Conservation (phyloP, 2,888 invertebrate species). For the Piscicola geometra region DNA sequence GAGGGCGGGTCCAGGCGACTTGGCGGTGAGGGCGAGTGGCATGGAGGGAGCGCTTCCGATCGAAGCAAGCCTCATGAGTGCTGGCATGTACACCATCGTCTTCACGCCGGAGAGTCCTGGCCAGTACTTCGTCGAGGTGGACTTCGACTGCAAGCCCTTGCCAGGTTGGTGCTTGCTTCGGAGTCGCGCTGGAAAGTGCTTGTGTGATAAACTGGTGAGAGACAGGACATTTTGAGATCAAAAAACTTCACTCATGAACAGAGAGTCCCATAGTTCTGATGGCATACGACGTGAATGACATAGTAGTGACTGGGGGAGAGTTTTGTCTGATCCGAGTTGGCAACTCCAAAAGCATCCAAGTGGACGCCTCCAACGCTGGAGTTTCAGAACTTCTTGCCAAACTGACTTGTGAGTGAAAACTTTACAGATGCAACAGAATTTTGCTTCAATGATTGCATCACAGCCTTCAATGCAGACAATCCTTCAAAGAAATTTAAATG, state of each 20-base stretch:
- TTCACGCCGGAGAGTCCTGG: constrained; percentile 84
- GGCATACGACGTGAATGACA: constrained; percentile 46
- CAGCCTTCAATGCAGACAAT: too few relatives aligned
- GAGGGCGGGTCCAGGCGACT: constrained; percentile 95
- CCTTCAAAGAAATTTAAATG: too few relatives aligned
- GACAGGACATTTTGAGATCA: too few relatives aligned
- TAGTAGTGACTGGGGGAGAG: constrained; percentile 54
- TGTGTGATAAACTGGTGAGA: too few relatives aligned
- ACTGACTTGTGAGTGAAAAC: constrained; percentile 60
- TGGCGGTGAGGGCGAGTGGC: constrained; percentile 98
- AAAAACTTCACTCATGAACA: constrained; percentile 36
- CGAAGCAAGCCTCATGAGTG: constrained; percentile 57
- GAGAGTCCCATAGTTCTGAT: constrained; percentile 47
- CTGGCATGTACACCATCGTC: constrained; percentile 76
- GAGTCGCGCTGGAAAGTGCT: too few relatives aligned
- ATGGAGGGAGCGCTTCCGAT: constrained; percentile 87
- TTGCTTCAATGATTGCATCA: too few relatives aligned
- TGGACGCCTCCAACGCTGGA: constrained; percentile 57
- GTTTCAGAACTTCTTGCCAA: constrained; percentile 58
- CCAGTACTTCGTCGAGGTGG: constrained; percentile 80
- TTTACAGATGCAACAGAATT: too few relatives aligned
- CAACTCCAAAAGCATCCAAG: constrained; percentile 56
- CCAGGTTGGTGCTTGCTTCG: constrained; percentile 54
- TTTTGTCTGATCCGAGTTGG: constrained; percentile 57
- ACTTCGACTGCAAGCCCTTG: constrained; percentile 60